Evolutionary conservation across 2,113 vertebrate genomes (phyloP).

Genomic region (Eonycteris spelaea): DNA sequence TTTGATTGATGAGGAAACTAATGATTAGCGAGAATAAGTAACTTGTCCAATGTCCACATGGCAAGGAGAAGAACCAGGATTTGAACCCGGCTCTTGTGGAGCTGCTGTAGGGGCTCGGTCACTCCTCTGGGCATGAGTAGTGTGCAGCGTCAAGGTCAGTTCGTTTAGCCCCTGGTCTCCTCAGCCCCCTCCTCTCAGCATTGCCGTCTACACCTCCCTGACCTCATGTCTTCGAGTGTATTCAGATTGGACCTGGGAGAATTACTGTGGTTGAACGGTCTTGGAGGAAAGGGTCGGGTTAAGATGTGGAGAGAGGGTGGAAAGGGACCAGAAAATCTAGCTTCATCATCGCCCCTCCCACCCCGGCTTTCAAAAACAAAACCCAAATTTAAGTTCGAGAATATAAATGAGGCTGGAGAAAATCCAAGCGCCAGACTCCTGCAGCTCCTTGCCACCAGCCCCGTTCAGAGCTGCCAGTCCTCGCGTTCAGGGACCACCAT

Average conservation of each 20-base stretch:
- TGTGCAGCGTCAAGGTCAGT: not conserved
- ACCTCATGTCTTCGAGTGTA: not conserved
- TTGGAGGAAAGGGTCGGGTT: not conserved
- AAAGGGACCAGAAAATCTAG: not conserved
- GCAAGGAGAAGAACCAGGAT: not conserved
- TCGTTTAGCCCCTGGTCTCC: not conserved
- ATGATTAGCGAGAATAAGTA: not conserved
- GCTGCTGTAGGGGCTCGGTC: not conserved
- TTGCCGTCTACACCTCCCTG: not conserved
- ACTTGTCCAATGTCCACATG: not conserved
- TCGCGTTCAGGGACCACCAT: not conserved
- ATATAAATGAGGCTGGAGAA: not conserved
- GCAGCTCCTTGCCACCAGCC: not conserved
- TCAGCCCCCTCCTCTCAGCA: not conserved
- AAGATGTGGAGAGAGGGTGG: not conserved
- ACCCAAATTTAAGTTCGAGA: not conserved
- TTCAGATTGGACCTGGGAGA: not conserved
- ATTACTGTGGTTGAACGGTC: not conserved
- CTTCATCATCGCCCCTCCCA: not conserved
- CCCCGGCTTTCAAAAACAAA: conserved; percentile 15
- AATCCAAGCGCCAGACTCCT: not conserved
- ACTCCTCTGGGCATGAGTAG: too few relatives aligned
- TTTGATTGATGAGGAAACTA: not conserved
- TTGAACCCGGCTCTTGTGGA: not conserved
- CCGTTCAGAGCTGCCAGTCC: not conserved